Percentiles rank a stretch among this genome's conserved stretches.
phyloP scores from a whole-genome alignment of 1,140 invertebrate species.

The Coelopa frigida region DNA sequence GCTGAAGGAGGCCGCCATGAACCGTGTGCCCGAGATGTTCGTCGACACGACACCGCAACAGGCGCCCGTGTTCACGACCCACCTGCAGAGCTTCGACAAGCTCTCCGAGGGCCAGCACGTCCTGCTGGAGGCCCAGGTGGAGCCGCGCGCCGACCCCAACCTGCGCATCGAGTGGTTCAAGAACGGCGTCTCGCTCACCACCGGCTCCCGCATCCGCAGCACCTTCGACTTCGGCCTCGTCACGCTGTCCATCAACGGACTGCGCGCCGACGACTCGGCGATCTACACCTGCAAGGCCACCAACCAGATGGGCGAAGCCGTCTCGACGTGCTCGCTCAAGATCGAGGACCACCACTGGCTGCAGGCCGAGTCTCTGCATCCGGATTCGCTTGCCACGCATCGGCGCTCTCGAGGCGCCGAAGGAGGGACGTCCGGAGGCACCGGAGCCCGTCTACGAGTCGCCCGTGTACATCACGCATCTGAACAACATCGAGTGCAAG shows the following conservation, averaged over 20 bases:
- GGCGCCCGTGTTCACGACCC: constrained; percentile 84
- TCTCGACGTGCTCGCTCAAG: constrained; percentile 84
- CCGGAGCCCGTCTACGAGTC: constrained; percentile 73
- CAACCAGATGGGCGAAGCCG: constrained; percentile 83
- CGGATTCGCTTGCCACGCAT: constrained; percentile 83
- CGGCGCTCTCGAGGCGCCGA: constrained; percentile 76
- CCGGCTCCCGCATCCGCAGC: constrained; percentile 75
- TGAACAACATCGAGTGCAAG: constrained; percentile 82
- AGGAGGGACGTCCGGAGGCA: constrained; percentile 52
- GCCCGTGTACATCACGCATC: constrained; percentile 82
- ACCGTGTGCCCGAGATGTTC: constrained; percentile 76
- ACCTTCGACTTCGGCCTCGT: constrained; percentile 94
- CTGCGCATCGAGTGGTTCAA: constrained; percentile 88
- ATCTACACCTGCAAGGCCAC: constrained; percentile 92
- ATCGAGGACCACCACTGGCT: constrained; percentile 82
- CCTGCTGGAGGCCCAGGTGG: constrained; percentile 88
- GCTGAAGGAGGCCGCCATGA: constrained; percentile 81
- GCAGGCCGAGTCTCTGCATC: constrained; percentile 81
- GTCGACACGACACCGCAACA: constrained; percentile 73
- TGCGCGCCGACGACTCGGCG: constrained; percentile 82
- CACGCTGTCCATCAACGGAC: constrained; percentile 77
- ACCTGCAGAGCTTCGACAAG: constrained; percentile 79
- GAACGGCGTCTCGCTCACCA: constrained; percentile 78
- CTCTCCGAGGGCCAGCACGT: constrained; percentile 84
- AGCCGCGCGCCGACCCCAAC: constrained; percentile 93